phyloP scores from a whole-genome alignment of 1,140 invertebrate genomes.

The Spodoptera frugiperda region DNA sequence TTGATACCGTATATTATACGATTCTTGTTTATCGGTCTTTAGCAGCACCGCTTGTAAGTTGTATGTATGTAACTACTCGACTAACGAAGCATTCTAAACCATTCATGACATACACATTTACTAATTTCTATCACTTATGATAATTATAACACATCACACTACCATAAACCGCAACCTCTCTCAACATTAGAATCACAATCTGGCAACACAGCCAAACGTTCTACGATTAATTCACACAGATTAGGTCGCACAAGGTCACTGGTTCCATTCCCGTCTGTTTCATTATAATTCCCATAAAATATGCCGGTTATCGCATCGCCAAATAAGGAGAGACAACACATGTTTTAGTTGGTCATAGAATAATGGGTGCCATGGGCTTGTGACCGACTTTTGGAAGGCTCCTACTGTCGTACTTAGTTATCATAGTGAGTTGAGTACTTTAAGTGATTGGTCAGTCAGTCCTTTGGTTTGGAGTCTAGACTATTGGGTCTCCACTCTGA shows the following conservation, averaged over 20 bases:
- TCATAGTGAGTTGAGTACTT: background rate
- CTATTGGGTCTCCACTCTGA: no score
- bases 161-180: background rate
- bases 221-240: constrained; percentile 42
- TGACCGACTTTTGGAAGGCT: constrained; percentile 18
- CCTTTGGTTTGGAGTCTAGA: no score
- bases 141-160: background rate
- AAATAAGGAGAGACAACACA: constrained; percentile 24
- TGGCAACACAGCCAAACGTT: constrained; percentile 38
- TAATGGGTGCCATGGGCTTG: constrained; percentile 28
- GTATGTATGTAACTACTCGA: no score
- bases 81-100: no score
- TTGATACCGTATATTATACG: no score
- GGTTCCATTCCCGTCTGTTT: constrained; percentile 37
- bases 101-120: no score
- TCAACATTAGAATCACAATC: constrained; percentile 31
- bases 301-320: constrained; percentile 26
- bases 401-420: background rate
- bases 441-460: no score
- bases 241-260: constrained; percentile 37
- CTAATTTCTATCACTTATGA: no score
- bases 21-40: no score
- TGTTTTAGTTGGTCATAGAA: constrained; percentile 5
- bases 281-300: constrained; percentile 45
- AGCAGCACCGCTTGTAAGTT: no score